phyloP scores from a whole-genome alignment of 2,888 invertebrate genomes.

The Seira musarum region DNA sequence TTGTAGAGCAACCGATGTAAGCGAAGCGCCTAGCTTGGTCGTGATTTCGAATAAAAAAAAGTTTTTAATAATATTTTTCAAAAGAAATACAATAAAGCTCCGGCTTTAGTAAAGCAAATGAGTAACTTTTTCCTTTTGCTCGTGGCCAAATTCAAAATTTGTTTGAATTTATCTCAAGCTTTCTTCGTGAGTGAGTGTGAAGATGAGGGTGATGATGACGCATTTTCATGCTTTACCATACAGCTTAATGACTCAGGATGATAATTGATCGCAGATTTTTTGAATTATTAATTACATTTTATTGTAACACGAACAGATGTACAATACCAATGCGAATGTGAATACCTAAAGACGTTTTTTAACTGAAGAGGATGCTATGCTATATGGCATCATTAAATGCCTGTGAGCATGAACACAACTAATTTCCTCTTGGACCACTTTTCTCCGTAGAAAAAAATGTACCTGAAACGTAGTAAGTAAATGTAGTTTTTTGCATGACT shows the following conservation, averaged over 20 bases:
- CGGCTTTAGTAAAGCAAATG: too few relatives aligned
- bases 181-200: background rate
- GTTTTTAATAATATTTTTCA: background rate
- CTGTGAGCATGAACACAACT: background rate
- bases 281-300: background rate
- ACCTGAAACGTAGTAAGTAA: slow-evolving; percentile 3
- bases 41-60: slow-evolving; percentile 30
- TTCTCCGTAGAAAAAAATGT: slow-evolving; percentile 16
- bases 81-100: too few relatives aligned
- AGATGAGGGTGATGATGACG: background rate
- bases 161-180: background rate
- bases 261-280: background rate
- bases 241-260: too few relatives aligned
- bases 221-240: background rate
- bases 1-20: too few relatives aligned
- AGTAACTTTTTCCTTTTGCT: too few relatives aligned
- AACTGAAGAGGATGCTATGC: too few relatives aligned
- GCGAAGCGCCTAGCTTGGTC: too few relatives aligned
- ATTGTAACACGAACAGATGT: background rate
- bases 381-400: background rate
- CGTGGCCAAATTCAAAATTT: too few relatives aligned
- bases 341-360: too few relatives aligned
- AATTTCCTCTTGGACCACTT: slow-evolving; percentile 54
- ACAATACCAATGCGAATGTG: too few relatives aligned
- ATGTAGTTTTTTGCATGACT: background rate